phyloP scores from a whole-genome alignment of 1,140 invertebrate species.

The Heliconius himera region DNA sequence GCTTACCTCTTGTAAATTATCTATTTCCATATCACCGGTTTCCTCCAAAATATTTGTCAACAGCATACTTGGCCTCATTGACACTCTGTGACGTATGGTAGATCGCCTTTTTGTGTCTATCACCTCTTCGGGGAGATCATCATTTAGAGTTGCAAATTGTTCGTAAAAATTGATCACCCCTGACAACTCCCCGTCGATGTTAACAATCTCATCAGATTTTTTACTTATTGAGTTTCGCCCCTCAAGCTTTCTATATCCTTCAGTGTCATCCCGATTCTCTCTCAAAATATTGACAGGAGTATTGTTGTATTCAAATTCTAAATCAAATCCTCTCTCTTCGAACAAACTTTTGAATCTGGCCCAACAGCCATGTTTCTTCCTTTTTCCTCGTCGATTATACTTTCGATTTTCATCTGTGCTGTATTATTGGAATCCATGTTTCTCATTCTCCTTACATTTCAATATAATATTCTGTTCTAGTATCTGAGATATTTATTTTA shows the following conservation, averaged over 20 bases:
- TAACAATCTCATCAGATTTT: conserved; percentile 40
- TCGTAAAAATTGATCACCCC: conserved; percentile 71
- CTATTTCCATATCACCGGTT: conserved; percentile 52
- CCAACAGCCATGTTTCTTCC: conserved; percentile 64
- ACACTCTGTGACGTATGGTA: conserved; percentile 56
- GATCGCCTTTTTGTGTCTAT: conserved; percentile 51
- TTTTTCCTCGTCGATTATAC: conserved; percentile 34
- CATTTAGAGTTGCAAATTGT: conserved; percentile 64
- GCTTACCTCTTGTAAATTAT: conserved; percentile 65
- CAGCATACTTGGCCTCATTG: conserved; percentile 67
- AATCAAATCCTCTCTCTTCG: conserved; percentile 73
- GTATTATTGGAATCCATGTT: conserved; percentile 46
- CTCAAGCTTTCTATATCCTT: conserved; percentile 56
- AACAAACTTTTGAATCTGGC: conserved; percentile 69
- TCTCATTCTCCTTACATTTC: background rate
- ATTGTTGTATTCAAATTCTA: conserved; percentile 67
- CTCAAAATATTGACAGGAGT: conserved; percentile 41
- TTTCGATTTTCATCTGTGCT: conserved; percentile 29
- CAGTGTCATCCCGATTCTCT: conserved; percentile 46
- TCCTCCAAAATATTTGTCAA: conserved; percentile 73
- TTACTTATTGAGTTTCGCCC: conserved; percentile 51
- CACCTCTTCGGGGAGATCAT: conserved; percentile 60
- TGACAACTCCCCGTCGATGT: conserved; percentile 52
- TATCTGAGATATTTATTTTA: background rate
- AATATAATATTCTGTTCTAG: background rate